Evolutionary conservation across 2,113 vertebrate genomes (phyloP).

Genomic region (Galbula dea): DNA sequence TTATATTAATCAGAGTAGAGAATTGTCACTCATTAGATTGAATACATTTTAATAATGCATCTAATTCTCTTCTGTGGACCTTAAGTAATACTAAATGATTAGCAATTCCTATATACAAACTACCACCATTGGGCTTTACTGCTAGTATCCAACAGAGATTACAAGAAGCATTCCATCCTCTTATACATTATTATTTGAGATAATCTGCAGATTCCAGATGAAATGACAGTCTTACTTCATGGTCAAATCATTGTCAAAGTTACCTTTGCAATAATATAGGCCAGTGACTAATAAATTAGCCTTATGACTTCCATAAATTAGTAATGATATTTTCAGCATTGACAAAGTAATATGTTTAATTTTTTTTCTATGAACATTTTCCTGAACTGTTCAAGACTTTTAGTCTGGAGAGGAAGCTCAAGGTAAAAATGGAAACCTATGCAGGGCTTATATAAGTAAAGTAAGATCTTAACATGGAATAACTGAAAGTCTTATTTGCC

Average conservation of each 20-base stretch:
- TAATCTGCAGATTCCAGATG: neutral
- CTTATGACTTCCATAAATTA: neutral
- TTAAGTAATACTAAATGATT: constrained; percentile 35
- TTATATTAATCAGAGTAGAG: neutral
- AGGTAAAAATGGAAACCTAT: neutral
- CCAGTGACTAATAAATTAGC: no score
- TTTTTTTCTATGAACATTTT: neutral
- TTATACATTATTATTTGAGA: neutral
- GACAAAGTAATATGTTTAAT: neutral
- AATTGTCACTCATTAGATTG: neutral
- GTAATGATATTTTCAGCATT: neutral
- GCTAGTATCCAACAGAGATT: constrained; percentile 6
- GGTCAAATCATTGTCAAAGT: constrained; percentile 22
- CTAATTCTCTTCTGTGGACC: neutral
- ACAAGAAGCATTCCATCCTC: neutral
- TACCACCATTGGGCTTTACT: neutral
- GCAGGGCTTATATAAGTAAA: neutral
- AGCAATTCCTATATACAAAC: neutral
- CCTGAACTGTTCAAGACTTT: neutral
- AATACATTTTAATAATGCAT: neutral
- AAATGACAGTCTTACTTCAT: neutral
- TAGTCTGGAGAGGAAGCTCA: neutral
- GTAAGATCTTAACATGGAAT: neutral
- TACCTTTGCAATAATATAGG: neutral
- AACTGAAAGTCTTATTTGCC: neutral